phyloP scores from a whole-genome alignment of 2,888 invertebrate genomes.

The Onthophagus sagittarius region DNA sequence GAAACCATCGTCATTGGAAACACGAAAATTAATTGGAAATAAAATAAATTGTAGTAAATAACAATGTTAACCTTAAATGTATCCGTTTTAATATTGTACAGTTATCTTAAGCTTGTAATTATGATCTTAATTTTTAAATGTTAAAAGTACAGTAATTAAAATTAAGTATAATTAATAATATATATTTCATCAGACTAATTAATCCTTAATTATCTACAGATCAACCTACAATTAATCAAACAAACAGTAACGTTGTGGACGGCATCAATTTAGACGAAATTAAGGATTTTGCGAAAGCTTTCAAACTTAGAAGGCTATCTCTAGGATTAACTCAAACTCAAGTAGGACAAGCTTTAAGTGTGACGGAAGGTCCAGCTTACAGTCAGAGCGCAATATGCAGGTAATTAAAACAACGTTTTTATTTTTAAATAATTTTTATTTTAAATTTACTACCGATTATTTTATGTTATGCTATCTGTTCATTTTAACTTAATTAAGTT shows the following conservation, averaged over 20 bases:
- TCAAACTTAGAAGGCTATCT: constrained; percentile 89
- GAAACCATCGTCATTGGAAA: too few relatives aligned
- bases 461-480: background rate
- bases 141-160: too few relatives aligned
- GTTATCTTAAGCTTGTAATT: too few relatives aligned
- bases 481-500: background rate
- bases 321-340: constrained; percentile 95
- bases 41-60: too few relatives aligned
- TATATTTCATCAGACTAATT: background rate
- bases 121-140: too few relatives aligned
- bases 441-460: background rate
- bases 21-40: too few relatives aligned
- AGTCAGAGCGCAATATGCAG: constrained; percentile 99
- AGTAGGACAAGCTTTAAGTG: constrained; percentile 93
- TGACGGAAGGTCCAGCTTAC: constrained; percentile 96
- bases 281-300: constrained; percentile 96
- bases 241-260: constrained; percentile 90
- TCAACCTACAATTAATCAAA: constrained; percentile 90
- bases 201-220: constrained; percentile 53
- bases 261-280: constrained; percentile 97
- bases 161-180: too few relatives aligned
- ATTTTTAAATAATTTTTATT: background rate
- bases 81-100: too few relatives aligned
- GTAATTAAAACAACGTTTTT: constrained; percentile 52
- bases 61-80: too few relatives aligned